These are phyloP conservation scores for Bibio marci DNA, from an alignment of 2,888 invertebrate genomes.

Conservation along the genomic window DNA sequence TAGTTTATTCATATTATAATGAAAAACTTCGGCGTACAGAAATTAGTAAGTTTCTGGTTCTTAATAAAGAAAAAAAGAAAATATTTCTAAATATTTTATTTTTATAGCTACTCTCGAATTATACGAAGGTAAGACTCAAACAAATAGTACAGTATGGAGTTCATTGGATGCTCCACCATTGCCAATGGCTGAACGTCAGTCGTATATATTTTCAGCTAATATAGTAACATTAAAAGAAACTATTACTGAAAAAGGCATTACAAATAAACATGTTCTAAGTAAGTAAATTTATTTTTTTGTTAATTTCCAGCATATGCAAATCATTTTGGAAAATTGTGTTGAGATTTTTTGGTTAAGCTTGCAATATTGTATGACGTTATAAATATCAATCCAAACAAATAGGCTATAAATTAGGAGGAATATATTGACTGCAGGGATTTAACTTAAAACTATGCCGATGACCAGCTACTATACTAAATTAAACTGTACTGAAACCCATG, in stretches of 20 bases:
- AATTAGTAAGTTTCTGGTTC: slow-evolving; percentile 34
- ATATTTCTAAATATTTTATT: neutral
- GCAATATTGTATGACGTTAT: no score
- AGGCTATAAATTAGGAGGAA: no score
- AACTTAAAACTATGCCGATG: no score
- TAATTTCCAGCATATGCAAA: neutral
- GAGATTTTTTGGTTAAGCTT: no score
- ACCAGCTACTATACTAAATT: no score
- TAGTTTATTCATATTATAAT: slow-evolving; percentile 86
- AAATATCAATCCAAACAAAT: no score
- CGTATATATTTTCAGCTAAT: slow-evolving; percentile 70
- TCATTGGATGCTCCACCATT: slow-evolving; percentile 59
- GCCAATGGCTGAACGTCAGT: slow-evolving; percentile 64
- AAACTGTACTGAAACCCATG: no score
- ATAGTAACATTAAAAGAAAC: slow-evolving; percentile 71
- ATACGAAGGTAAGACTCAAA: slow-evolving; percentile 80
- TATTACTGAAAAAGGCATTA: slow-evolving; percentile 81
- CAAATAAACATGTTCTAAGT: slow-evolving; percentile 70
- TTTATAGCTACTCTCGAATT: slow-evolving; percentile 69
- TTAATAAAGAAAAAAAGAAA: no score
- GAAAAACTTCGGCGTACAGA: slow-evolving; percentile 87
- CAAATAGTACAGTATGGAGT: slow-evolving; percentile 73
- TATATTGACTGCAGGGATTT: no score
- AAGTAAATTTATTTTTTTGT: slow-evolving; percentile 20
- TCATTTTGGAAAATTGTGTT: no score